Conservation (phyloP, 2,888 invertebrate genomes). For the Tachystola acroxantha region DNA sequence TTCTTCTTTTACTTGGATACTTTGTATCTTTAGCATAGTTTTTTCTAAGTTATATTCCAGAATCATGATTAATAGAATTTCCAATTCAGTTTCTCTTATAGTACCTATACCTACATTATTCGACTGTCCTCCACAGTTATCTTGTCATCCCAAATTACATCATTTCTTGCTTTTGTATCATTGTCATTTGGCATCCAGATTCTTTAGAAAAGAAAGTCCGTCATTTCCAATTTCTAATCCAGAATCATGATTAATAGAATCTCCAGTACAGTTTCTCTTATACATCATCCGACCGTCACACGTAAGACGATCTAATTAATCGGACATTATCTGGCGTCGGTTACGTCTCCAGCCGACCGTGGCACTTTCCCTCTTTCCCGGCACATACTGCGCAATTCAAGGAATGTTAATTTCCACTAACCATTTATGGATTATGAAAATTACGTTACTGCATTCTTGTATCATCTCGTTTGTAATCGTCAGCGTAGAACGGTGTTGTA, state of each 20-base stretch:
- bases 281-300: not conserved
- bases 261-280: slow-evolving; percentile 1
- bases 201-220: too few species aligned
- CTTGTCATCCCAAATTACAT: too few species aligned
- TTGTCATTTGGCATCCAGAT: too few species aligned
- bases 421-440: slow-evolving; percentile 8
- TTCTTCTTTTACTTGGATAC: too few species aligned
- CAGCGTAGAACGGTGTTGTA: not conserved
- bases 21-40: too few species aligned
- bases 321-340: slow-evolving; percentile 19
- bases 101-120: too few species aligned
- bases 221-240: too few species aligned
- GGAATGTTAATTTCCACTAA: slow-evolving; percentile 30
- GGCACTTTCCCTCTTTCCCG: slow-evolving; percentile 61
- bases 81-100: slow-evolving; percentile 1
- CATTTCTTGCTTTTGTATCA: too few species aligned
- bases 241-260: not conserved
- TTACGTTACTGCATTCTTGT: slow-evolving; percentile 3
- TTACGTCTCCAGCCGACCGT: slow-evolving; percentile 39
- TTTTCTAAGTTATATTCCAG: too few species aligned
- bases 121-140: too few species aligned
- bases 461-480: slow-evolving; percentile 1
- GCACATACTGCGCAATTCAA: slow-evolving; percentile 33
- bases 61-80: not conserved
- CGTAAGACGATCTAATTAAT: slow-evolving; percentile 11